Evolutionary conservation across 2,797 vertebrate species (phyloP), one percentile per base, ranked within the genome.

Genomic region (Aphelocoma californica): DNA sequence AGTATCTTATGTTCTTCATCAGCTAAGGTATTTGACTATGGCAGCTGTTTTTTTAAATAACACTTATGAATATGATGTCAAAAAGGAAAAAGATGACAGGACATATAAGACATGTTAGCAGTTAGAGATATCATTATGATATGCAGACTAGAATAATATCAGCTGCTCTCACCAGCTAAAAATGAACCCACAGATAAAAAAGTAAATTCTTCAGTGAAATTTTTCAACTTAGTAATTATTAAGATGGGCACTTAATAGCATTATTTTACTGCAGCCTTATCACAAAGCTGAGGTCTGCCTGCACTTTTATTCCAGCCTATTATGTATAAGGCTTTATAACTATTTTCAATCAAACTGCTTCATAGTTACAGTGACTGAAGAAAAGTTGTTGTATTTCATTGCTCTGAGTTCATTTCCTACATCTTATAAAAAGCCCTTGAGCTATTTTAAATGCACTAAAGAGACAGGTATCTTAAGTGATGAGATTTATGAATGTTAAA

Each of bases 31-130:
- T 94, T 97, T 95, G 80, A 93, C 92, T 92, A 92, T 78, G 80
- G 94, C 97, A 97, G 95, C 89, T 96, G 82, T 17, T 96, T 97
- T 97, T 97, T 86, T 16, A 94, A 94, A 95, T 96, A 95, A 90
- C 88, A 72, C 67, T 95, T 85, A 91, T 4, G 31, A 96, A 71
- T 92, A 90, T 81, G 83, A 89, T 94, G 90, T 94, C 86, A 93
- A 95, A 95, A 94, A 92, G 69, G 82, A 90, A 97, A 96, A 96
- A 62, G 53, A 93, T 91, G 85, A 94, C 87, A 89, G 81, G 86
- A 92, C 62, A 34, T 88, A 81, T 34, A 92, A 91, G 80, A 80
- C 81, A 94, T 51, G 88, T 58, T 80, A 92, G 71, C 58, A 72
- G 73, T 70, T 78, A 81, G 21, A 92, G 88, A 88, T 85, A 92